phyloP scores from a whole-genome alignment of 2,113 vertebrate genomes.

The Plestiodon gilberti region DNA sequence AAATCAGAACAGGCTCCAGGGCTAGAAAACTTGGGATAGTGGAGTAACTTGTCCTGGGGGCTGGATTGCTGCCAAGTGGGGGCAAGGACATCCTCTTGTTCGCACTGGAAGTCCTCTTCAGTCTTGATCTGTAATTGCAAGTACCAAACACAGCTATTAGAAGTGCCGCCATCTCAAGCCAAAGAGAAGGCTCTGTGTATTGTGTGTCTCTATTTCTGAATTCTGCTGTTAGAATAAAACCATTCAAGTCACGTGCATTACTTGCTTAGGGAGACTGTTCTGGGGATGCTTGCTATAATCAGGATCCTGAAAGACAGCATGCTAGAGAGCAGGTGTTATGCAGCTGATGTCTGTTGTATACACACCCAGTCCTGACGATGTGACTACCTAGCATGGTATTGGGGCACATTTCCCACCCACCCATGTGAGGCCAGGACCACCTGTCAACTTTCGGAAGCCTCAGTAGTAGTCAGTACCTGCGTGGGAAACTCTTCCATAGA shows the following conservation, averaged over 20 bases:
- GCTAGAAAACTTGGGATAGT: constrained; percentile 71
- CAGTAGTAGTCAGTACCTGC: constrained; percentile 22
- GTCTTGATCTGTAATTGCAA: constrained; percentile 63
- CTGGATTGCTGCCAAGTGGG: constrained; percentile 65
- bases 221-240: background rate
- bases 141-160: background rate
- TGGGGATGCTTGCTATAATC: too few species aligned
- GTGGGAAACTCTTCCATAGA: constrained; percentile 58
- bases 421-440: background rate
- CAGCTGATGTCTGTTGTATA: too few species aligned
- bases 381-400: background rate
- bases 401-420: background rate
- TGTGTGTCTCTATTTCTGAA: too few species aligned
- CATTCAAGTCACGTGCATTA: too few species aligned
- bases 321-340: too few species aligned
- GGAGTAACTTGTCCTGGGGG: constrained; percentile 67
- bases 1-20: constrained; percentile 59
- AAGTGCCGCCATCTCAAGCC: background rate
- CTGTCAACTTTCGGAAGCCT: background rate
- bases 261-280: too few species aligned
- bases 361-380: background rate
- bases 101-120: constrained; percentile 72
- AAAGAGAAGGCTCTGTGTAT: background rate
- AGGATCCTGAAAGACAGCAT: background rate
- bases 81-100: constrained; percentile 66